Conservation (phyloP, 2,113 vertebrate genomes). For the Copsychus sechellarum region DNA sequence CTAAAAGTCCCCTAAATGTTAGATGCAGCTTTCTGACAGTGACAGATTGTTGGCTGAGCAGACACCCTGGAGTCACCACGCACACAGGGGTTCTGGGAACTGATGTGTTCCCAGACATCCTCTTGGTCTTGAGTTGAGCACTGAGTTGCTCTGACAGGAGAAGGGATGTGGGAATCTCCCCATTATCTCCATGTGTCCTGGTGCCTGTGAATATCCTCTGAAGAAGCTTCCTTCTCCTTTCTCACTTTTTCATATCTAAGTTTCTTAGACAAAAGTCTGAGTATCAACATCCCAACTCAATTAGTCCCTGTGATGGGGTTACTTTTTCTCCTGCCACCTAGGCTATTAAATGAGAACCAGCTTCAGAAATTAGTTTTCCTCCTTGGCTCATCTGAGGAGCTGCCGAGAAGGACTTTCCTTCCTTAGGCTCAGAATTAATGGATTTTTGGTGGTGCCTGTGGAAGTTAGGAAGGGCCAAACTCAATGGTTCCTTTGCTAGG, state of each 20-base stretch:
- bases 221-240: background rate
- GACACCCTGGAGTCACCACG: background rate
- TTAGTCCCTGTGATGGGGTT: background rate
- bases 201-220: background rate
- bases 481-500: background rate
- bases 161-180: background rate
- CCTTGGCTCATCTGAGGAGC: background rate
- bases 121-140: background rate
- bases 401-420: background rate
- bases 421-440: background rate
- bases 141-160: background rate
- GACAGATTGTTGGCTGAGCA: constrained; percentile 36
- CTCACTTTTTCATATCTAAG: background rate
- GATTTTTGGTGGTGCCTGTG: background rate
- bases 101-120: constrained; percentile 3
- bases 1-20: background rate
- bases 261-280: background rate
- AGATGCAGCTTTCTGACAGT: background rate
- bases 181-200: background rate
- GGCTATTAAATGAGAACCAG: background rate
- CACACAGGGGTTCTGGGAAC: constrained; percentile 2
- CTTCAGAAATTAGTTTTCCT: background rate
- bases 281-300: accelerated
- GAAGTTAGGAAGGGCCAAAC: background rate
- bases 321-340: background rate